These are phyloP conservation scores for Hyles vespertilio DNA, from an alignment of 1,140 invertebrate species.

Conservation along the genomic window DNA sequence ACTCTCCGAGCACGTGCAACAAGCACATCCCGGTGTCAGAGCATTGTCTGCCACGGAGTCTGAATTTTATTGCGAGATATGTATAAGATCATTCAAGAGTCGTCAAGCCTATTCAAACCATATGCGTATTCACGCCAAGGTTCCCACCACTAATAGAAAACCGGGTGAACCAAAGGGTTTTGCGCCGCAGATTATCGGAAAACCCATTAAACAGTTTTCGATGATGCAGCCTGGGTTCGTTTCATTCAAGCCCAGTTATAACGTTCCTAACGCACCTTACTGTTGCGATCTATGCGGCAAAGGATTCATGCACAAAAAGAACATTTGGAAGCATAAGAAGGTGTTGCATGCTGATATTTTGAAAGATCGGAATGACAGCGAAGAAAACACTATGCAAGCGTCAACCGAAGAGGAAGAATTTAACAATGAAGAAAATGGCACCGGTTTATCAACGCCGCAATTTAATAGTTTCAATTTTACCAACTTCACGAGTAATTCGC, in stretches of 20 bases:
- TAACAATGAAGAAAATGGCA: conserved; percentile 63
- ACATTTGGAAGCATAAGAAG: conserved; percentile 76
- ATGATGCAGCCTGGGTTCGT: conserved; percentile 50
- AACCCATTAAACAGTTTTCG: conserved; percentile 56
- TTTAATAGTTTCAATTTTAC: conserved; percentile 72
- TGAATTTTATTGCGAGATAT: conserved; percentile 71
- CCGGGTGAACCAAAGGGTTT: conserved; percentile 56
- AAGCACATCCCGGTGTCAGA: conserved; percentile 46
- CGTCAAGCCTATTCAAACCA: conserved; percentile 73
- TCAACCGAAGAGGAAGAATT: conserved; percentile 72
- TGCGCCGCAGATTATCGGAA: conserved; percentile 60
- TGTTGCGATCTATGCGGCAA: conserved; percentile 79
- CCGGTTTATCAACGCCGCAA: conserved; percentile 62
- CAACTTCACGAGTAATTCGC: conserved; percentile 45
- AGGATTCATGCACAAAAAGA: conserved; percentile 76
- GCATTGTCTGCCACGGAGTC: conserved; percentile 30
- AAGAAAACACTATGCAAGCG: conserved; percentile 66
- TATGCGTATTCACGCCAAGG: conserved; percentile 73
- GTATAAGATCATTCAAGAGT: conserved; percentile 70
- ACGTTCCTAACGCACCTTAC: conserved; percentile 63
- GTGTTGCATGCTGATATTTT: conserved; percentile 69
- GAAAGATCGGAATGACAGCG: conserved; percentile 52
- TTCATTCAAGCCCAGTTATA: conserved; percentile 48
- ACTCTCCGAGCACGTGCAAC: conserved; percentile 76
- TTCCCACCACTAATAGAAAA: conserved; percentile 67